phyloP scores from a whole-genome alignment of 2,888 invertebrate genomes.

The Eutolmus rufibarbis region DNA sequence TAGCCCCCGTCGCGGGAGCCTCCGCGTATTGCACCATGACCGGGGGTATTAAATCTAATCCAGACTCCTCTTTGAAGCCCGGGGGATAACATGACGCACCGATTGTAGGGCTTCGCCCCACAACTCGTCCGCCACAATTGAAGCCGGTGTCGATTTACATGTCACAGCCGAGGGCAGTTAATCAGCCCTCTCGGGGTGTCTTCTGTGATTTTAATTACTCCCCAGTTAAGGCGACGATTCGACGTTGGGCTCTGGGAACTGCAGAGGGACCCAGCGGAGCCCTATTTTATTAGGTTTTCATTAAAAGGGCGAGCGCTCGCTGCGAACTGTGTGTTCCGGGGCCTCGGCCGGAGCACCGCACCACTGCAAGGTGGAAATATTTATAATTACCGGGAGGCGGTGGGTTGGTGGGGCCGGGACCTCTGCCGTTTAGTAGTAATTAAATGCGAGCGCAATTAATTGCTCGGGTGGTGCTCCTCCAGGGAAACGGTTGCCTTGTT shows the following conservation, averaged over 20 bases:
- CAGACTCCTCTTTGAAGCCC: constrained; percentile 16
- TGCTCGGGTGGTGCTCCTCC: background rate
- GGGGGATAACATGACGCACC: constrained; percentile 32
- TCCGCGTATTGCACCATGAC: background rate
- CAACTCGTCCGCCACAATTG: constrained; percentile 10
- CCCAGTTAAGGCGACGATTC: background rate
- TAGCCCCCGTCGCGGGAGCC: background rate
- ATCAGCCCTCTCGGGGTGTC: constrained; percentile 7
- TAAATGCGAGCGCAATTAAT: constrained; percentile 36
- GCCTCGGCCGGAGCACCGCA: background rate
- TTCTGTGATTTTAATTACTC: constrained; percentile 32
- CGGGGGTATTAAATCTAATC: constrained; percentile 14
- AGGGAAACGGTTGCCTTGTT: background rate
- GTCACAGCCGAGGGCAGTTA: constrained; percentile 26
- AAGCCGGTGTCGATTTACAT: constrained; percentile 30
- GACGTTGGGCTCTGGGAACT: background rate
- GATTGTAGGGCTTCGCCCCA: constrained; percentile 34
- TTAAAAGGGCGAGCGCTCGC: background rate
- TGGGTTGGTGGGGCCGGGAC: background rate
- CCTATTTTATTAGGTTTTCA: constrained; percentile 31
- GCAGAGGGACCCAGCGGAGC: background rate
- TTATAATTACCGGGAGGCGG: background rate
- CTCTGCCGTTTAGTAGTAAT: constrained; percentile 31
- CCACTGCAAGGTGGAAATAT: background rate
- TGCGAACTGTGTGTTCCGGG: background rate